Evolutionary conservation across 2,888 invertebrate genomes (phyloP), one percentile per base, ranked within the genome.

Genomic region (Cryptus viduatorius): DNA sequence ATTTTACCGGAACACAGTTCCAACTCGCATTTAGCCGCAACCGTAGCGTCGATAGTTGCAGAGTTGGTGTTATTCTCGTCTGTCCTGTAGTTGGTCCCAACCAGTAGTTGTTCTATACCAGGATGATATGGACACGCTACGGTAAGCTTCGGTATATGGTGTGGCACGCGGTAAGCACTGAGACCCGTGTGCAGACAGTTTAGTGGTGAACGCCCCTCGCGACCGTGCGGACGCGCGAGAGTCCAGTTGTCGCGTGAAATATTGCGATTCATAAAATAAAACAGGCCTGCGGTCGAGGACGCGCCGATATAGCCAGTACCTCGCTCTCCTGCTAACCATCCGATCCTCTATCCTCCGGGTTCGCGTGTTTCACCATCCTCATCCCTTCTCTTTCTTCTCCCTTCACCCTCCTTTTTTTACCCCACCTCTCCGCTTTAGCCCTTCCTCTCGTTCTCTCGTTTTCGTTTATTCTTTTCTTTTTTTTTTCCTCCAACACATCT

Each of bases 181-280:
- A 77, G 82, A 89, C 89, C 88, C 90, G 89, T 90, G 91, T 90
- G 92, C 91, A 92, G 92, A 92, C 92, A 92, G 92, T 92, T 93
- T 93, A 92, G 92, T 89, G 92, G 92, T 92, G 92, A 91, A 91
- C 91, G 90, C 90, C 90, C 91, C 90, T 90, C 69, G 61, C 77
- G 77, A 50, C 59, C 73, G 31, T 48, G 64, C 79, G 65, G 79
- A 79, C 79, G 67, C 75, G 81, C 56, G 82, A 86, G 91, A 89
- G 92, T 93, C 92, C 92, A 93, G 92, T 93, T 93, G 93, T 93
- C 92, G 91, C 92, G 93, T 93, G 92, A 93, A 93, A 92, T 93
- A 93, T 93, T 92, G 92, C 93, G 91, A 93, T 93, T 93, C 93
- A 93, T 93, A 93, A 93, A 93, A 93, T 93, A 93, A 93, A 93